A percentile compares a stretch with the other conserved stretches of the same genome.
These are phyloP conservation scores for Ascaphus truei DNA, from an alignment of 2,113 vertebrate genomes.

Conservation along the genomic window DNA sequence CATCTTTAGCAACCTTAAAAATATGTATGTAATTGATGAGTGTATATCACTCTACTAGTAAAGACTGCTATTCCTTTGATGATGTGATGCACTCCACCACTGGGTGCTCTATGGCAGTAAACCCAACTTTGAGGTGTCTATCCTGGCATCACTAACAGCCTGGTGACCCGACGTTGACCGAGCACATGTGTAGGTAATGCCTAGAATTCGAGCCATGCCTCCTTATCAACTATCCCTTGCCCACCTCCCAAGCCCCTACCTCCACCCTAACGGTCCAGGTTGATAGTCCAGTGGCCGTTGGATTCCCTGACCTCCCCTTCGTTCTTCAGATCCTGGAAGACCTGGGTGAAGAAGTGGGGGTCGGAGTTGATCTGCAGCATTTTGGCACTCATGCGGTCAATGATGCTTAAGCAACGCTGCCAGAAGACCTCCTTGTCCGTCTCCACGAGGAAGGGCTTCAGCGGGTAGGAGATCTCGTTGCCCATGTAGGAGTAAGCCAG, in stretches of 20 bases:
- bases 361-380: conserved; percentile 95
- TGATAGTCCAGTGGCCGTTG: conserved; percentile 72
- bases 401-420: conserved; percentile 87
- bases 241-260: conserved; percentile 18
- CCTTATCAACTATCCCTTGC: conserved; percentile 14
- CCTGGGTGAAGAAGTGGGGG: conserved; percentile 94
- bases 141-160: not conserved
- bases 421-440: conserved; percentile 90
- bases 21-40: not conserved
- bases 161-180: not conserved
- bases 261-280: conserved; percentile 76
- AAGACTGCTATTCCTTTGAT: not conserved
- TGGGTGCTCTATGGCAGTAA: not conserved
- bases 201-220: conserved; percentile 7
- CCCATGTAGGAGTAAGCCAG: conserved; percentile 97
- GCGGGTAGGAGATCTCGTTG: conserved; percentile 96
- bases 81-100: not conserved
- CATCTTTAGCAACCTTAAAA: not conserved
- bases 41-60: not conserved
- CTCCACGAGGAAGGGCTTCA: conserved; percentile 93
- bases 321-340: conserved; percentile 94
- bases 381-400: conserved; percentile 86
- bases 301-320: conserved; percentile 75
- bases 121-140: not conserved
- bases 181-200: conserved; percentile 7